Evolutionary conservation across 1,140 invertebrate genomes (phyloP).

Genomic region (Drosophila guanche): DNA sequence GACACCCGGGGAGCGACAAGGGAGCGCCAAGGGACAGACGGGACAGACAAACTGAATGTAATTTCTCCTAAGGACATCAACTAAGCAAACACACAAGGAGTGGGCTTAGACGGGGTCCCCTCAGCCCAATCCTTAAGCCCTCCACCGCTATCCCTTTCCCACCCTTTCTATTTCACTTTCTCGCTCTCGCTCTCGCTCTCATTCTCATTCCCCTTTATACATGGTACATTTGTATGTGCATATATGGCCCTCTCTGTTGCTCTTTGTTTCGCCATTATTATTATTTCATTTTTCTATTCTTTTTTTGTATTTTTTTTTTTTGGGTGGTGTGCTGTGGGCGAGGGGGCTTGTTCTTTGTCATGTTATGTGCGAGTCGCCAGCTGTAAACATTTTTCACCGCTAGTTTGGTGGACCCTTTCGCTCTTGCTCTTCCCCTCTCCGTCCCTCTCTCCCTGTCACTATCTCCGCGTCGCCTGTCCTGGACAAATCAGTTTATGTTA

Average conservation of each 20-base stretch:
- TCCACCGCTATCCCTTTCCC: not conserved
- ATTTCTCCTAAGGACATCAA: constrained; percentile 58
- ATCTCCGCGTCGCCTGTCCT: not conserved
- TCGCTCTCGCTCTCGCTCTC: constrained; percentile 1
- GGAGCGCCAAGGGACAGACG: constrained; percentile 9
- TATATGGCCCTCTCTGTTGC: too few species aligned
- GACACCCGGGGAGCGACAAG: not conserved
- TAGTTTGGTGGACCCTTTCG: constrained; percentile 11
- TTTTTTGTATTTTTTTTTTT: constrained; percentile 16
- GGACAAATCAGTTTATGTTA: constrained; percentile 49
- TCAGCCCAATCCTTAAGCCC: too few species aligned
- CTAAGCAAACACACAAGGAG: constrained; percentile 52
- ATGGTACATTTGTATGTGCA: too few species aligned
- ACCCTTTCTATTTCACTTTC: too few species aligned
- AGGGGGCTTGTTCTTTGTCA: constrained; percentile 40
- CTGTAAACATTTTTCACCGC: constrained; percentile 51
- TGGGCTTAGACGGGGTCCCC: constrained; percentile 12
- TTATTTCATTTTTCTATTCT: constrained; percentile 54
- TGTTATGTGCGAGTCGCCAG: constrained; percentile 37
- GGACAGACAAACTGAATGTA: constrained; percentile 48
- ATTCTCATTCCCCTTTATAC: not conserved
- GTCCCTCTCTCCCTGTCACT: not conserved
- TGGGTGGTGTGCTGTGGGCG: not conserved
- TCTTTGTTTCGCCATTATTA: constrained; percentile 25
- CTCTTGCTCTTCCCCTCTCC: not conserved